phyloP scores from a whole-genome alignment of 2,797 vertebrate species.

The Kryptolebias ocellatus region DNA sequence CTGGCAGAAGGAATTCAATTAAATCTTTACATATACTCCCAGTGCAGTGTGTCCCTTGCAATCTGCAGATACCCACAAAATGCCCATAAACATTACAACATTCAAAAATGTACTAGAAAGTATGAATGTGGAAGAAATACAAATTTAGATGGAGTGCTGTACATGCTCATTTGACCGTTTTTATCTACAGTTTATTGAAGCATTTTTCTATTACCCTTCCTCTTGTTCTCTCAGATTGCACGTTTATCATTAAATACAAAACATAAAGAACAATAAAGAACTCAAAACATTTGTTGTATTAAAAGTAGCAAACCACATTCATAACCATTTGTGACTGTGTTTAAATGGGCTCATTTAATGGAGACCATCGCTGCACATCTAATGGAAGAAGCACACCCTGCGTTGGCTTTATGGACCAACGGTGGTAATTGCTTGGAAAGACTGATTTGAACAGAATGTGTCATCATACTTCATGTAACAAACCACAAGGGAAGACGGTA shows the following conservation, averaged over 20 bases:
- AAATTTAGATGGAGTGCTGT: not conserved
- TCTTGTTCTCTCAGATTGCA: slow-evolving; percentile 9
- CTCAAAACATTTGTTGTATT: slow-evolving; percentile 10
- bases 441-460: slow-evolving; percentile 41
- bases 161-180: not conserved
- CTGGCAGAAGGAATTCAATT: slow-evolving; percentile 76
- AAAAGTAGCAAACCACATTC: slow-evolving; percentile 32
- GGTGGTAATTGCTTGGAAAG: slow-evolving; percentile 56
- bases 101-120: not conserved
- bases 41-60: slow-evolving; percentile 38
- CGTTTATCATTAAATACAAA: slow-evolving; percentile 4
- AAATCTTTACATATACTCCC: slow-evolving; percentile 60
- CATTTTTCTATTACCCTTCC: not conserved
- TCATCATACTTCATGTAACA: slow-evolving; percentile 41
- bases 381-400: slow-evolving; percentile 46
- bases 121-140: slow-evolving; percentile 4
- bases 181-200: slow-evolving; percentile 6
- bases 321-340: slow-evolving; percentile 21
- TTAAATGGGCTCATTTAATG: slow-evolving; percentile 53
- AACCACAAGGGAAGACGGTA: slow-evolving; percentile 32
- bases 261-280: not conserved
- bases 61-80: slow-evolving; percentile 20
- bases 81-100: slow-evolving; percentile 14
- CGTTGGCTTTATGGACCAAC: slow-evolving; percentile 52
- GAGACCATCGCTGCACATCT: slow-evolving; percentile 26